phyloP scores from a whole-genome alignment of 2,113 vertebrate species.

The Odobenus rosmarus region DNA sequence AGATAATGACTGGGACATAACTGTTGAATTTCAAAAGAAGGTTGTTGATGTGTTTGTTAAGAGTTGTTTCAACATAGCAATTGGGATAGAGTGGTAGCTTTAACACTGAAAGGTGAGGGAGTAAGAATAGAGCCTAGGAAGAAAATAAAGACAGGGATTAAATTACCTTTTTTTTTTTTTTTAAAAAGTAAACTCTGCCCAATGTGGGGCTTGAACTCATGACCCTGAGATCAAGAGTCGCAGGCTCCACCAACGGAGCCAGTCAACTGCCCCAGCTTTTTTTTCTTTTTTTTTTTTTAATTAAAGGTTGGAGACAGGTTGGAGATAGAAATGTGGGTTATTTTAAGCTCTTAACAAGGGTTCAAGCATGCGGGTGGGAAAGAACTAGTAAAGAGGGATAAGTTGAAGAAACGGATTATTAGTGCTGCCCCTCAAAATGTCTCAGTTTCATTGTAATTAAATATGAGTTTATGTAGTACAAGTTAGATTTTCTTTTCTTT shows the following conservation, averaged over 20 bases:
- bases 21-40: neutral
- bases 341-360: neutral
- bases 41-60: neutral
- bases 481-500: slow-evolving; percentile 44
- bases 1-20: neutral
- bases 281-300: neutral
- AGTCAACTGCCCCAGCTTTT: neutral
- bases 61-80: neutral
- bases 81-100: neutral
- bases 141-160: neutral
- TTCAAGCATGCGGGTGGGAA: neutral
- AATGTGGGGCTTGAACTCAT: neutral
- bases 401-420: neutral
- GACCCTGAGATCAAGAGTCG: neutral
- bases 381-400: neutral
- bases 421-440: neutral
- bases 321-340: neutral
- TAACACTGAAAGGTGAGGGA: neutral
- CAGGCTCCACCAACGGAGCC: neutral
- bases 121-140: neutral
- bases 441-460: neutral
- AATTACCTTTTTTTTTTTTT: neutral
- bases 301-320: neutral
- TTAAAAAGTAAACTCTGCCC: neutral
- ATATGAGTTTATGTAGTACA: neutral